Base-by-base conservation (phyloP, 1,140 invertebrate species). In the Neuroterus valhalla region DNA sequence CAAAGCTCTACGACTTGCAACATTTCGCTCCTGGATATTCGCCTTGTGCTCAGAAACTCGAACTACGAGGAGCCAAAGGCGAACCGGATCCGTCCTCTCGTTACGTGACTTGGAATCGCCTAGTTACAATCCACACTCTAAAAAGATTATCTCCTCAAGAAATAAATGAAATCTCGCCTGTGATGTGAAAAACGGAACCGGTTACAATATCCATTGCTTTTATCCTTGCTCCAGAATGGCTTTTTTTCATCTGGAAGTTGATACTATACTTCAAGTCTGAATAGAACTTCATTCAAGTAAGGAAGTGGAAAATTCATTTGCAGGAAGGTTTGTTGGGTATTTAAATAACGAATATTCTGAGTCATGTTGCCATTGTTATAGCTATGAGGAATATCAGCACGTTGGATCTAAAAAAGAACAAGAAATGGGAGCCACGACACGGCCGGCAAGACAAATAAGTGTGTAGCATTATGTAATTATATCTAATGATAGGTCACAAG, bases 31-130 rank as follows among this genome's bases (percentile, higher is more conserved):
- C 31, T 38, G 31, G 31, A 38, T 38, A 38, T 38, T 38, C 72
- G 46, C 68, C 71, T 81, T 78, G 77, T 74, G 71, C 74, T 75
- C 69, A 83, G 80, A 83, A 86, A 84, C 82, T 79, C 78, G 71
- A 83, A 84, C 81, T 81, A 74, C 75, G 31, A 71, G 46, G 70
- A 77, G 77, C 80, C 78, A 81, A 76, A 79, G 77, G 80, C 77
- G 78, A 81, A 79, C 77, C 80, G 78, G 78, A 79, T 79, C 76
- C 69, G 73, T 78, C 42, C 66, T 52, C 15, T 31, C 12, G 14
- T 15, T 26, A 31, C 55, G 46, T 48, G 46, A 48, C 46, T 48
- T 8, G n/a, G 31, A 31, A 26, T 62, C 31, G 31, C 10, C 52
- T 26, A 62, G 17, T 48, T 48, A n/a, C 11, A 26, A 62, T 62